Evolutionary conservation across 1,140 invertebrate species (phyloP), one percentile per base, ranked within the genome.

Genomic region (Helicoverpa armigera): DNA sequence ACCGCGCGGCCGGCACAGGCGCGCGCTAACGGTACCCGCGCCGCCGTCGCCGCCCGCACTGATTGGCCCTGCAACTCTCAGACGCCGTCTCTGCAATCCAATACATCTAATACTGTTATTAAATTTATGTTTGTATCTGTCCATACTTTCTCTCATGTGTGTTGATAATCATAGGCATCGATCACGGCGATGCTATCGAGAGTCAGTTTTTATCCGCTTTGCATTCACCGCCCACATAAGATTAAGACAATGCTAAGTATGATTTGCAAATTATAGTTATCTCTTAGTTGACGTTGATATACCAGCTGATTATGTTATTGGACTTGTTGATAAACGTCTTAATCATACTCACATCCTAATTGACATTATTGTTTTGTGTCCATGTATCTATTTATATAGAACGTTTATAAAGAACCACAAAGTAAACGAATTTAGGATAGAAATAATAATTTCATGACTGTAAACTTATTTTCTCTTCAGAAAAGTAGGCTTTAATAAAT

Each of bases 61-160:
- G 80, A 86, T 90, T 85, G 91, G 89, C 91, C 90, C 90, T 92
- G 87, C 88, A 89, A 63, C 84, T 83, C 85, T 87, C 84, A 87
- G 84, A 88, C 88, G 84, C 82, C 88, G 87, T 89, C 93, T 92
- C 88, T 85, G 89, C 86, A 89, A 89, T 88, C 87, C 87, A 88
- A 93, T 91, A 92, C 87, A 91, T 92, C 91, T 94, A 90, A 91
- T 91, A 91, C 89, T 93, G 90, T 93, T 91, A 93, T 92, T 91
- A 92, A 93, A 90, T 93, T 92, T 92, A 90, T 93, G 86, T 87
- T 84, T 89, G 82, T 89, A 86, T 87, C 87, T 88, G 53, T 60
- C 54, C 73, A 85, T 89, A 93, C 91, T 94, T 94, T 94, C 93
- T 91, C 92, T 86, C 85, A 83, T 87, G 82, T 88, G 85, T 87